Conservation (phyloP, 2,113 vertebrate genomes). For the Nesogale talazaci region DNA sequence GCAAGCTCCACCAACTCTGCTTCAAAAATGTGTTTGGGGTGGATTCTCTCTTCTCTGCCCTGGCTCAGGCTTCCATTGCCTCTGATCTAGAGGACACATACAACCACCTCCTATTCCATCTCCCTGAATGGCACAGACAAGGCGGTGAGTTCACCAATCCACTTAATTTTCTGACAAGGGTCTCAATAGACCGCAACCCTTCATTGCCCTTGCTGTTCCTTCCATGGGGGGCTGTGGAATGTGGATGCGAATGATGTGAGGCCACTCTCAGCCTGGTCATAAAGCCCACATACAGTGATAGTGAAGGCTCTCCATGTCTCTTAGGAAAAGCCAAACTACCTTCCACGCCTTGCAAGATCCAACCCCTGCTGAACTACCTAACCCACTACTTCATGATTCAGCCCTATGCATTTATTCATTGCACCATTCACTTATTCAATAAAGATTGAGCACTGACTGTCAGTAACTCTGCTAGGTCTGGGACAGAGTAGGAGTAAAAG, state of each 20-base stretch:
- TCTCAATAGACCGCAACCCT: not conserved
- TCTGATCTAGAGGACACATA: not conserved
- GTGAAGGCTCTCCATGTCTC: not conserved
- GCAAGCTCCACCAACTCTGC: too few relatives aligned
- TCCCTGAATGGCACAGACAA: not conserved
- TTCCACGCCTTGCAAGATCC: not conserved
- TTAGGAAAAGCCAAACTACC: not conserved
- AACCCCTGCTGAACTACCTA: not conserved
- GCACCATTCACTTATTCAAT: not conserved
- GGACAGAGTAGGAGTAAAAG: not conserved
- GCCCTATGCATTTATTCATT: not conserved
- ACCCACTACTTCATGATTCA: not conserved
- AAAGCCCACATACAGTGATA: not conserved
- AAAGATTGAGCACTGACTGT: not conserved
- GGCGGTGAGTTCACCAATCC: not conserved
- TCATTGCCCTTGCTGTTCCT: constrained; percentile 4
- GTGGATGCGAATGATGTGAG: not conserved
- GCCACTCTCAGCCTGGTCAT: not conserved
- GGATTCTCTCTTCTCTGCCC: too few relatives aligned
- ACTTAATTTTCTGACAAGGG: not conserved
- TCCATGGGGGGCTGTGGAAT: not conserved
- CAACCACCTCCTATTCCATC: not conserved
- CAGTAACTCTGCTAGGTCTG: not conserved
- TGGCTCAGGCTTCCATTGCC: not conserved
- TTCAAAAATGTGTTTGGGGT: too few relatives aligned